phyloP scores from a whole-genome alignment of 2,797 vertebrate genomes.

The Enteromius afrohamiltoni region DNA sequence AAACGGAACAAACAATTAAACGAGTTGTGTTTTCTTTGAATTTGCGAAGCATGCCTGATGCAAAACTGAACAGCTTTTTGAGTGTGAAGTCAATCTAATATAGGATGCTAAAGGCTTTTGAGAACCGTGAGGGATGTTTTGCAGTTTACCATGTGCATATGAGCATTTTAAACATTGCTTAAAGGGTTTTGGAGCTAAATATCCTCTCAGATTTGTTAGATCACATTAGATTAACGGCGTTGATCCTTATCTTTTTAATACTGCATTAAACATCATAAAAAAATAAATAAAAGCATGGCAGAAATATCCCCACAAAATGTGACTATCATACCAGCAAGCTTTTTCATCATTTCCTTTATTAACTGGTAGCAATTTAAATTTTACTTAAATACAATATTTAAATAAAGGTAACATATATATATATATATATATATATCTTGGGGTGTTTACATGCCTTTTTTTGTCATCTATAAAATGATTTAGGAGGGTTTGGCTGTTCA shows the following conservation, averaged over 20 bases:
- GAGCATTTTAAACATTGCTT: not conserved
- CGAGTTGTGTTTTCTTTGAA: conserved; percentile 66
- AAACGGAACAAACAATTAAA: conserved; percentile 67
- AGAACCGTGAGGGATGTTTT: not conserved
- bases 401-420: too few relatives aligned
- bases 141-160: not conserved
- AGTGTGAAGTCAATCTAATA: not conserved
- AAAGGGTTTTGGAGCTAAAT: not conserved
- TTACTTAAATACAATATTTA: not conserved
- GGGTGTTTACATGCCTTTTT: too few relatives aligned
- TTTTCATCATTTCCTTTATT: not conserved
- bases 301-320: not conserved
- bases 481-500: too few relatives aligned
- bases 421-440: too few relatives aligned
- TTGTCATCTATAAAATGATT: not conserved
- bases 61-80: not conserved
- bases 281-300: not conserved
- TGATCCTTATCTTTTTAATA: not conserved
- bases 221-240: not conserved
- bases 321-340: not conserved
- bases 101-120: not conserved
- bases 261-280: not conserved
- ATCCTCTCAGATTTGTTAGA: not conserved
- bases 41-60: not conserved
- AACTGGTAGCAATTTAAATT: not conserved